phyloP scores from a whole-genome alignment of 2,797 vertebrate genomes.

The Sebastolobus altivelis region DNA sequence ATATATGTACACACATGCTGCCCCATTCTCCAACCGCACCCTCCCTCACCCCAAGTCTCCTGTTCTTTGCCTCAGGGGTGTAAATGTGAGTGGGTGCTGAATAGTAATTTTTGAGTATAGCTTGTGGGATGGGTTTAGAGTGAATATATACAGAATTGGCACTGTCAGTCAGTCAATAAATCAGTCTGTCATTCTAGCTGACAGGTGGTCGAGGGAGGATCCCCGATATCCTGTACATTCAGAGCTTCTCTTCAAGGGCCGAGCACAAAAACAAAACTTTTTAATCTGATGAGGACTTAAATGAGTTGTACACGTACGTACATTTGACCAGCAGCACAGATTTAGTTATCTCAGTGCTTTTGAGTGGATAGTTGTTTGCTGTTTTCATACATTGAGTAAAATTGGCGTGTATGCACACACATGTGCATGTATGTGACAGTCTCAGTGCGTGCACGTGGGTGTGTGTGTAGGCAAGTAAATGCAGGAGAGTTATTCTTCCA shows the following conservation, averaged over 20 bases:
- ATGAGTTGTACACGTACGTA: not conserved
- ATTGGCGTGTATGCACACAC: conserved; percentile 15
- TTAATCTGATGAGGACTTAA: conserved; percentile 9
- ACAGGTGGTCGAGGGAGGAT: conserved; percentile 70
- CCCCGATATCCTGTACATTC: conserved; percentile 34
- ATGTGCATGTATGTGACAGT: conserved; percentile 33
- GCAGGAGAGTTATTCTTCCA: conserved; percentile 76
- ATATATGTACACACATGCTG: not conserved
- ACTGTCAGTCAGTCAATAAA: conserved; percentile 75
- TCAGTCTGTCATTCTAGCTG: conserved; percentile 65
- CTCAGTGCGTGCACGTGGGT: conserved; percentile 22
- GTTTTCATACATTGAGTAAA: conserved; percentile 16
- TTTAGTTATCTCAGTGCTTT: not conserved
- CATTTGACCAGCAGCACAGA: conserved; percentile 4
- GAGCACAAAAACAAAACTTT: conserved; percentile 5
- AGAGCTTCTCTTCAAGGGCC: conserved; percentile 39
- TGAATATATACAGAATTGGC: conserved; percentile 70
- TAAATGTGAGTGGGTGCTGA: conserved; percentile 75
- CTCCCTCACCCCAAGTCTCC: conserved; percentile 51
- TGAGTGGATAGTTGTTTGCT: not conserved
- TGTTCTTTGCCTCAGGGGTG: conserved; percentile 64
- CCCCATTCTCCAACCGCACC: conserved; percentile 26
- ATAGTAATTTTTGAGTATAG: conserved; percentile 64
- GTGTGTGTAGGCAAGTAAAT: conserved; percentile 63
- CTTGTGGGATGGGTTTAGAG: conserved; percentile 62